A percentile compares a stretch with the other conserved stretches of the same genome.
Evolutionary conservation across 2,113 vertebrate species (phyloP).

Genomic region (Leptobrachium ailaonicum): DNA sequence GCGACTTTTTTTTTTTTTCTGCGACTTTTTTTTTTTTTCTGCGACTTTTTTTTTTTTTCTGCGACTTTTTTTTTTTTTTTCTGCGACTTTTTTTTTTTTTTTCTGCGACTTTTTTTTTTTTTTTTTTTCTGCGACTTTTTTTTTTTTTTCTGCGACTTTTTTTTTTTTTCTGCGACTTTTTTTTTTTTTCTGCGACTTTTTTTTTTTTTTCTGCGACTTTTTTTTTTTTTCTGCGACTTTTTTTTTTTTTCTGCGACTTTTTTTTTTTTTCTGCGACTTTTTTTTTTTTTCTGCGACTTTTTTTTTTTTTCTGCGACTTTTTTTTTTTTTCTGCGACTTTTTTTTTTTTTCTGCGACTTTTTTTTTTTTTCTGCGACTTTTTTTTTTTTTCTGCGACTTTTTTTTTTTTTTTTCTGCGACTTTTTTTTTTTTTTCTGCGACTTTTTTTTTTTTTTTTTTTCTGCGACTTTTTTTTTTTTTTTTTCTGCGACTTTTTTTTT

Average conservation of each 20-base stretch:
- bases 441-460: neutral
- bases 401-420: neutral
- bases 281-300: too few species aligned
- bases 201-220: too few species aligned
- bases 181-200: neutral
- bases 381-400: neutral
- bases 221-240: neutral
- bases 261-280: neutral
- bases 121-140: too few species aligned
- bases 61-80: neutral
- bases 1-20: too few species aligned
- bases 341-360: neutral
- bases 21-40: conserved; percentile 1
- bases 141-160: neutral
- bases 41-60: too few species aligned
- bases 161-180: too few species aligned
- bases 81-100: too few species aligned
- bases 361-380: too few species aligned
- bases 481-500: neutral
- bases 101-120: neutral
- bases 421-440: neutral
- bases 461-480: too few species aligned
- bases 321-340: too few species aligned
- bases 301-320: neutral
- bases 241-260: too few species aligned